phyloP scores from a whole-genome alignment of 1,140 invertebrate genomes.

The Ptiloglossa arizonensis region DNA sequence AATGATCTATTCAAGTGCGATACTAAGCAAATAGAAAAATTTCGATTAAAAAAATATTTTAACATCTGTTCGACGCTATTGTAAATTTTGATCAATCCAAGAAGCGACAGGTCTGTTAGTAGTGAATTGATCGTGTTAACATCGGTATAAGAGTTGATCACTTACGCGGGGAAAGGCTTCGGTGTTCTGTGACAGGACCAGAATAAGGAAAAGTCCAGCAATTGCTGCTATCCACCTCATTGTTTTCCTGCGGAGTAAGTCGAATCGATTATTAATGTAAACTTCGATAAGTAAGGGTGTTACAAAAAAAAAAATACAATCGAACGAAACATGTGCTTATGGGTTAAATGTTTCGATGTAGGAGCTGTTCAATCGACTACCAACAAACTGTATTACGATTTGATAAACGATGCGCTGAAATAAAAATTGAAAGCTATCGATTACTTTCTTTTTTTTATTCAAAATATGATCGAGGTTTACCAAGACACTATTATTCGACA shows the following conservation, averaged over 20 bases:
- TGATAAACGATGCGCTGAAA: no score
- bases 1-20: no score
- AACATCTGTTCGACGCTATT: no score
- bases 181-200: background rate
- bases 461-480: background rate
- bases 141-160: no score
- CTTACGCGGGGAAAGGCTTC: slow-evolving; percentile 2
- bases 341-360: background rate
- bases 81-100: no score
- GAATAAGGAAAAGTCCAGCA: slow-evolving; percentile 40
- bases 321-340: background rate
- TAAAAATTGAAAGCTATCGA: no score
- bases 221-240: slow-evolving; percentile 53
- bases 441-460: background rate
- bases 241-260: slow-evolving; percentile 29
- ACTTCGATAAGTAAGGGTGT: no score
- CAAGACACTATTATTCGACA: background rate
- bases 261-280: background rate
- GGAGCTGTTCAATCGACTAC: background rate
- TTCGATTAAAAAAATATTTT: no score
- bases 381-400: no score
- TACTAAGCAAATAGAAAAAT: no score
- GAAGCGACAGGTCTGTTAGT: no score
- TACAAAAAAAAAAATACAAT: background rate
- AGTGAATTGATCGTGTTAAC: no score